Base-by-base conservation (phyloP, 2,113 vertebrate species). In the Dipodomys spectabilis region DNA sequence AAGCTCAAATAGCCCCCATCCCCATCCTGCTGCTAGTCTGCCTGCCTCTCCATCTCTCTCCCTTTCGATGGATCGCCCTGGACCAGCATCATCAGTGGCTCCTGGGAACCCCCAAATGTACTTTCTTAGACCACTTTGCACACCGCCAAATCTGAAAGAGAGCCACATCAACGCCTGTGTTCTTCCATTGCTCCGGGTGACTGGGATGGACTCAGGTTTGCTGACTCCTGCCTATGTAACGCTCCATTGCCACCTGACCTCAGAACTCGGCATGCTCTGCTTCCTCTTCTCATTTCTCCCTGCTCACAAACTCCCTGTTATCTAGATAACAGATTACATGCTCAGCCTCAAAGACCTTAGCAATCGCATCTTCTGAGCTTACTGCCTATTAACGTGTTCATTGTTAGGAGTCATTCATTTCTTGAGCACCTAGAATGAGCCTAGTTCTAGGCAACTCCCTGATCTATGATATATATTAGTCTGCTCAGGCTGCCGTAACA, bases 281-380 rank as follows among this genome's bases (percentile, higher is more conserved):
- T 92, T n/a, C 23, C 27, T 60, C 60, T 35, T 96, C 62, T 32
- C 62, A 60, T 80, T 44, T 92, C 32, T 77, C 69, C 16, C 53
- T 57, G 53, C 53, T 57, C 53, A 57, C 53, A 57, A 13, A 57
- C 53, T 57, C 53, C 53, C 53, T 16, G 3, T 84, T 64, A 65
- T 49, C 32, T 44, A 44, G 13, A 73, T 20, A 62, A 91, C 65
- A 53, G 82, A 68, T 89, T 86, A 45, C 20, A 45, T 1, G 64
- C 10, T 28, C 49, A 67, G 49, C 49, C 72, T 88, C 74, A 88
- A 62, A 78, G 78, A 82, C 65, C 20, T 89, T 15, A 73, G 22
- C 45, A 39, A 72, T 27, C 30, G 65, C 64, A 35, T 68, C 60
- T 78, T 88, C 71, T 73, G 72, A 85, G 88, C 28, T 39, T 53